Conservation (phyloP, 1,140 invertebrate genomes). For the Hormaphis cornu region DNA sequence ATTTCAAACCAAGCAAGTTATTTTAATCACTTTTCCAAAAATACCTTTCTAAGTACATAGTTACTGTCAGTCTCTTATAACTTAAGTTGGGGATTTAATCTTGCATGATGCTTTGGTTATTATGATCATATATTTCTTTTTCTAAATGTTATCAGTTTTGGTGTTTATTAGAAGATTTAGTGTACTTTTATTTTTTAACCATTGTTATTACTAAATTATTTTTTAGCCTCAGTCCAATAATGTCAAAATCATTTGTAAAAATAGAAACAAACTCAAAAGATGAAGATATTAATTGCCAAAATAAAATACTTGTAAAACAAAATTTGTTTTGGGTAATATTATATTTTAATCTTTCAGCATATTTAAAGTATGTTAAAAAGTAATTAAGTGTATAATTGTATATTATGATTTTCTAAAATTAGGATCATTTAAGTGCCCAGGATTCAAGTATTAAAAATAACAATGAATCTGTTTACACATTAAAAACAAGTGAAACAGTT, state of each 20-base stretch:
- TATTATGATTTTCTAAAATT: neutral
- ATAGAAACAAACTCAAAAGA: neutral
- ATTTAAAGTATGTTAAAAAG: neutral
- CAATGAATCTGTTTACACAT: neutral
- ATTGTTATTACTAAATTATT: neutral
- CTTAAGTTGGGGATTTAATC: too few relatives aligned
- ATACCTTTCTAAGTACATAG: too few relatives aligned
- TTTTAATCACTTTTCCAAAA: too few relatives aligned
- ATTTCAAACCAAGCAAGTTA: too few relatives aligned
- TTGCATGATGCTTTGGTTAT: too few relatives aligned
- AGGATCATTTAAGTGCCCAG: neutral
- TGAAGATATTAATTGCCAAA: neutral
- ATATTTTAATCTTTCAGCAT: neutral
- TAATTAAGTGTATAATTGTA: neutral
- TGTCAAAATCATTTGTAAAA: neutral
- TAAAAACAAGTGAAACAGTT: neutral
- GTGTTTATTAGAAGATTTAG: neutral
- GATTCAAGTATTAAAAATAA: neutral
- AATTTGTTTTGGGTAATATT: neutral
- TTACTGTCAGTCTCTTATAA: too few relatives aligned
- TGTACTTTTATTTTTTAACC: neutral
- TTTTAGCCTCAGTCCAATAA: constrained; percentile 23
- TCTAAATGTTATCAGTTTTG: neutral
- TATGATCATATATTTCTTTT: too few relatives aligned
- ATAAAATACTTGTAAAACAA: neutral